phyloP scores from a whole-genome alignment of 2,113 vertebrate species.

The Pterophyllum scalare region DNA sequence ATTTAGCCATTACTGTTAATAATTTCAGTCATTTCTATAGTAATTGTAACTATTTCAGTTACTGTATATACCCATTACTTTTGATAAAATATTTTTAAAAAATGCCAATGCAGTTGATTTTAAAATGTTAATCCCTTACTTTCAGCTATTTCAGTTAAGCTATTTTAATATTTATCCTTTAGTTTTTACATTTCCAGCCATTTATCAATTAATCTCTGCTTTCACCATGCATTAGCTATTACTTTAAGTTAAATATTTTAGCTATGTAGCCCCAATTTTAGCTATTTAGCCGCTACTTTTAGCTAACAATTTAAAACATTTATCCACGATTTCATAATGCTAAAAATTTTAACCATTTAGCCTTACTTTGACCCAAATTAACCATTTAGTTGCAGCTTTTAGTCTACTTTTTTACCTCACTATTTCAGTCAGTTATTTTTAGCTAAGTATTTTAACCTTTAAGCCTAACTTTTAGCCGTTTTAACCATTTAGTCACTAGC shows the following conservation, averaged over 20 bases:
- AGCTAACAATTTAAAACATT: neutral
- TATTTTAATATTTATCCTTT: neutral
- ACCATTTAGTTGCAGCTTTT: neutral
- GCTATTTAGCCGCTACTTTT: neutral
- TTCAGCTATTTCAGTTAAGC: neutral
- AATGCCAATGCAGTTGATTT: neutral
- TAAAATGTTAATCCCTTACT: fast-evolving
- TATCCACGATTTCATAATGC: neutral
- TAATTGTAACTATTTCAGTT: neutral
- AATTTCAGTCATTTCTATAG: neutral
- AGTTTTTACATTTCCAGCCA: neutral
- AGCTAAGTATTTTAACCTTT: neutral
- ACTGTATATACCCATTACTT: neutral
- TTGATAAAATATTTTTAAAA: neutral
- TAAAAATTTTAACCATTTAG: too few species aligned
- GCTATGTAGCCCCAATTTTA: neutral
- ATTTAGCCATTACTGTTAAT: neutral
- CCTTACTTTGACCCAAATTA: neutral
- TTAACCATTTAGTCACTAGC: neutral
- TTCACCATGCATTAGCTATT: neutral
- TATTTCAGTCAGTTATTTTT: neutral
- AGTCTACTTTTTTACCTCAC: neutral
- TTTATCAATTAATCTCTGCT: neutral
- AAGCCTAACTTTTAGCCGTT: neutral
- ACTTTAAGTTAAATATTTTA: too few species aligned